Evolutionary conservation across 2,888 invertebrate genomes (phyloP).

Genomic region (Punctoribates punctum): DNA sequence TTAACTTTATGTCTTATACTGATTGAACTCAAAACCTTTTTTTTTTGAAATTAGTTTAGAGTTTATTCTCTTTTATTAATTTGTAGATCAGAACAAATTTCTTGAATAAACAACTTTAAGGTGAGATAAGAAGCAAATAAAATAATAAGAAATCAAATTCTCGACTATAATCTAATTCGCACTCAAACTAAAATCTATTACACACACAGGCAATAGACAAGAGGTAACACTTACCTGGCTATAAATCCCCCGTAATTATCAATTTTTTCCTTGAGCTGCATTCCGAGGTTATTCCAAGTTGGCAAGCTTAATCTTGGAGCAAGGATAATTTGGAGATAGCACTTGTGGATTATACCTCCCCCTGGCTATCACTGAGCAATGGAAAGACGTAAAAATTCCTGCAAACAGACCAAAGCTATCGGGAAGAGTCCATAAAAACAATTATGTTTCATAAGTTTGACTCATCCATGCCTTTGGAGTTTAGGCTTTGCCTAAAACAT

Average conservation of each 20-base stretch:
- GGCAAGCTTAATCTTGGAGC: too few relatives aligned
- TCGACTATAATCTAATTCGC: neutral
- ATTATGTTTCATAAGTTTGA: neutral
- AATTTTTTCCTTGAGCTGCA: too few relatives aligned
- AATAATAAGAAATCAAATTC: neutral
- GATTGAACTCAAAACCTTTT: conserved; percentile 32
- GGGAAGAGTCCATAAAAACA: neutral
- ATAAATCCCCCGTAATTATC: too few relatives aligned
- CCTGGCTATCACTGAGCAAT: too few relatives aligned
- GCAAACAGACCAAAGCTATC: neutral
- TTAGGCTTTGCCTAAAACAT: neutral
- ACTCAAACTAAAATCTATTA: neutral
- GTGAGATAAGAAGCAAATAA: conserved; percentile 8
- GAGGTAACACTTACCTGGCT: too few relatives aligned
- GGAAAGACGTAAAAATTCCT: too few relatives aligned
- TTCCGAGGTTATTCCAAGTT: too few relatives aligned
- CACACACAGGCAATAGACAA: too few relatives aligned
- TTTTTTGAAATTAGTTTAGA: neutral
- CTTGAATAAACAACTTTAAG: neutral
- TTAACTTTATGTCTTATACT: conserved; percentile 36
- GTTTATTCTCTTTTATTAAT: neutral
- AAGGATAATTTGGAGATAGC: too few relatives aligned
- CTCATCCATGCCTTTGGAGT: conserved; percentile 15
- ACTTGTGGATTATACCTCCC: too few relatives aligned
- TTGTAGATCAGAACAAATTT: conserved; percentile 1